Conservation (phyloP, 2,797 vertebrate genomes). For the Peromyscus attwateri region DNA sequence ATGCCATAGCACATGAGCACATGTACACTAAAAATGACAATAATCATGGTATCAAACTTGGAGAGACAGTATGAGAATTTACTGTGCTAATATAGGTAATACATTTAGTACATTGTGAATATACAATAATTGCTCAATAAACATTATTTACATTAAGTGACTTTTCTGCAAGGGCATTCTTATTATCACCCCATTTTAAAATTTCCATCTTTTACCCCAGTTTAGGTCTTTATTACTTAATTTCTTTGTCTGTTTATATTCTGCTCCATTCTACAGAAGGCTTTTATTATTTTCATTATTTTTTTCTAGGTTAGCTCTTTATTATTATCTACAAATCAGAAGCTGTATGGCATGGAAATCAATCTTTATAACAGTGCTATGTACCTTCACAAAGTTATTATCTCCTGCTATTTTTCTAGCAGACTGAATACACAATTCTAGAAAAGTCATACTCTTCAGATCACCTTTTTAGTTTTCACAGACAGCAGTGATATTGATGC, state of each 20-base stretch:
- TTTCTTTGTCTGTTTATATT: neutral
- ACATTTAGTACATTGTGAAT: neutral
- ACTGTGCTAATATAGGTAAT: neutral
- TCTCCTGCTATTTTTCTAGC: neutral
- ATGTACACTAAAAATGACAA: neutral
- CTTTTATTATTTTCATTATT: neutral
- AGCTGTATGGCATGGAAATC: neutral
- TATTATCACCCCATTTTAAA: neutral
- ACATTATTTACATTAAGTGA: neutral
- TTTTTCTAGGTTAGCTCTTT: conserved; percentile 17
- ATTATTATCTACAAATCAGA: conserved; percentile 34
- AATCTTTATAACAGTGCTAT: neutral
- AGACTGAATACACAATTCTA: neutral
- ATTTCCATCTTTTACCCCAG: conserved; percentile 21
- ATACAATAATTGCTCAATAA: neutral
- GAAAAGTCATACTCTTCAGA: neutral
- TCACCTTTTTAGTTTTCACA: neutral
- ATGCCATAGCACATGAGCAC: neutral
- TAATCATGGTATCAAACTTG: neutral
- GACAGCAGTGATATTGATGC: neutral
- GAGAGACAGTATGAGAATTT: neutral
- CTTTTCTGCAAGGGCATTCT: neutral
- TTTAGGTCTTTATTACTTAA: neutral
- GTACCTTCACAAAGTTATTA: neutral
- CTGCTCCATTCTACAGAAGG: neutral